Percentiles rank a stretch among this genome's conserved stretches.
Conservation (phyloP, 2,113 vertebrate genomes). For the Caranx ignobilis region DNA sequence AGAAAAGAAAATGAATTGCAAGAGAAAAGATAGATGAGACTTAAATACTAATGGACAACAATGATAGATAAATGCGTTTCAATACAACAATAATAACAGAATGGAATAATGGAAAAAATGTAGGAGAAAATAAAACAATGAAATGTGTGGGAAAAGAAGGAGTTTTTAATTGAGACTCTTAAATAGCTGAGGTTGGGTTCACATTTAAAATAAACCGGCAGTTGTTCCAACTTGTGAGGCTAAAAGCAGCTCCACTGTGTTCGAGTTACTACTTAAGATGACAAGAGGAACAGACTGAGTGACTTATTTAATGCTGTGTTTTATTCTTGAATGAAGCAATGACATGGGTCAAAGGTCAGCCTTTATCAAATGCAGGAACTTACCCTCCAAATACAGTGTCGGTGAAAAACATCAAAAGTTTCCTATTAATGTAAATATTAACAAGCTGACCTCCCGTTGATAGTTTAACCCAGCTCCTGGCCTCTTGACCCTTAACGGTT, state of each 20-base stretch:
- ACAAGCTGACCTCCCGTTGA: conserved; percentile 41
- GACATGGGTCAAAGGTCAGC: background rate
- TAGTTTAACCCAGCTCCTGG: conserved; percentile 36
- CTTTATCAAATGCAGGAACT: conserved; percentile 9
- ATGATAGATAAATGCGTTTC: background rate
- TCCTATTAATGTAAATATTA: conserved; percentile 24
- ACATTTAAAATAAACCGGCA: background rate
- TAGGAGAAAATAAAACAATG: too few relatives aligned
- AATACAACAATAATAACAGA: background rate
- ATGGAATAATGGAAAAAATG: too few relatives aligned
- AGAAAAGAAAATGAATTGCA: background rate
- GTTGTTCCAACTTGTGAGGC: background rate
- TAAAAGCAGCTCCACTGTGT: background rate
- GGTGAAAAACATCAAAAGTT: conserved; percentile 1
- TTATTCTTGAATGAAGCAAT: background rate
- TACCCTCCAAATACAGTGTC: background rate
- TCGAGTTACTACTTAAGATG: background rate
- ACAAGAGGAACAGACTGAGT: background rate
- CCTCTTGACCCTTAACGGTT: conserved; percentile 14
- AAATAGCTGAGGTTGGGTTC: background rate
- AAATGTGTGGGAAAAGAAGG: too few relatives aligned
- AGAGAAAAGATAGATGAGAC: background rate
- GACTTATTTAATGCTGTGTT: background rate
- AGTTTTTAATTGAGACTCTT: too few relatives aligned
- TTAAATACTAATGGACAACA: background rate